Percentiles rank a stretch among this genome's conserved stretches.
Evolutionary conservation across 2,797 vertebrate genomes (phyloP).

Genomic region (Chrysocyon brachyurus): DNA sequence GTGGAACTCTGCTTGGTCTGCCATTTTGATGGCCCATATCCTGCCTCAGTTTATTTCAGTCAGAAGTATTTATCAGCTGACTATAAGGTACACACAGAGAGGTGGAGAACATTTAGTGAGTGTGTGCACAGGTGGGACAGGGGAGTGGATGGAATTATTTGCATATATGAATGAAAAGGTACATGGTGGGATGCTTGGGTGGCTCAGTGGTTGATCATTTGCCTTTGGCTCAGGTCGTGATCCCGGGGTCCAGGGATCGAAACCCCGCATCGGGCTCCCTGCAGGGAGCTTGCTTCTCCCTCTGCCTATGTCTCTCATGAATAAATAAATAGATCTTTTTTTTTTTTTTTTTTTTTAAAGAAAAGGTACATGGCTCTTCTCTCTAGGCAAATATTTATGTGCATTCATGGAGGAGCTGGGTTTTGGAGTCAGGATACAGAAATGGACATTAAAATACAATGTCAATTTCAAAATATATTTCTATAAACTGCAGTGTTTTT

Average conservation of each 20-base stretch:
- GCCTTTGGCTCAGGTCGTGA: no score
- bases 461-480: conserved; percentile 50
- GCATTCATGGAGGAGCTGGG: conserved; percentile 5
- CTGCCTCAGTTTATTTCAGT: conserved; percentile 66
- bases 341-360: background rate
- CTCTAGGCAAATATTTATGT: background rate
- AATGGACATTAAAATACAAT: conserved; percentile 35
- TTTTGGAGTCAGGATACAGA: background rate
- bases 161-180: background rate
- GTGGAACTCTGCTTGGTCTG: conserved; percentile 28
- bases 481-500: conserved; percentile 25
- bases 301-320: no score
- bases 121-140: background rate
- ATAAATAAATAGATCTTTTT: no score
- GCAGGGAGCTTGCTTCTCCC: no score
- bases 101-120: conserved; percentile 5
- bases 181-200: no score
- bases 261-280: no score
- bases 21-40: background rate
- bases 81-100: background rate
- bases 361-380: background rate
- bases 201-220: no score
- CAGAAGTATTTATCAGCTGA: conserved; percentile 30
- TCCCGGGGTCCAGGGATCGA: no score
- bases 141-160: background rate